Evolutionary conservation across 2,888 invertebrate genomes (phyloP).

Genomic region (Nemapogon koenigi): DNA sequence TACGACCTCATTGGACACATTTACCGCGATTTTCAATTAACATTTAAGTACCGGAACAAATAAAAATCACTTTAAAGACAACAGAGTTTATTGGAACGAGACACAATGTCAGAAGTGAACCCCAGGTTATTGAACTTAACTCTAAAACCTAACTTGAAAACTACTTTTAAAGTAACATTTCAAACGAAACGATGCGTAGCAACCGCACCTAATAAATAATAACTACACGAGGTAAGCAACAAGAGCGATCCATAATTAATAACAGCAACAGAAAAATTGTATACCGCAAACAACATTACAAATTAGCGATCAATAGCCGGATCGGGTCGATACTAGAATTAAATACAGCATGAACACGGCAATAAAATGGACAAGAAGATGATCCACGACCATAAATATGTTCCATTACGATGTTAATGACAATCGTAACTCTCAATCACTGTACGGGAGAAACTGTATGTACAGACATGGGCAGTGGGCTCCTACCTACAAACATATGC

Average conservation of each 20-base stretch:
- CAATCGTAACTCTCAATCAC: conserved; percentile 52
- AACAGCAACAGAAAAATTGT: conserved; percentile 8
- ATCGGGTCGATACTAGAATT: conserved; percentile 19
- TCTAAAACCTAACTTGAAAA: too few species aligned
- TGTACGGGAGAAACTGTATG: conserved; percentile 32
- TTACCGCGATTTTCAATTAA: conserved; percentile 40
- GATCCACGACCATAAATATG: conserved; percentile 45
- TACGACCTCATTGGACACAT: conserved; percentile 25
- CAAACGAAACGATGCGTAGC: too few species aligned
- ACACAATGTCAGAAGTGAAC: neutral
- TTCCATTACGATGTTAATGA: conserved; percentile 51
- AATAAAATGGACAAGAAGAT: conserved; percentile 35
- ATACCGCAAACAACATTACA: conserved; percentile 27
- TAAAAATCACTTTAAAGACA: conserved; percentile 31
- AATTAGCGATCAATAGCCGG: conserved; percentile 31
- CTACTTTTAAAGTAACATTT: too few species aligned
- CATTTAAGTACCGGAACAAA: conserved; percentile 40
- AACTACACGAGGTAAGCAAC: too few species aligned
- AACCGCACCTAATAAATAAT: too few species aligned
- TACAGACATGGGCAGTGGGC: conserved; percentile 26
- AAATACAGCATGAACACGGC: conserved; percentile 28
- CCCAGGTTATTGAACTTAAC: too few species aligned
- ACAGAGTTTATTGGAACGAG: conserved; percentile 33
- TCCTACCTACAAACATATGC: conserved; percentile 10
- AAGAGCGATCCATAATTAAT: conserved; percentile 1